A percentile compares a stretch with the other conserved stretches of the same genome.
phyloP scores from a whole-genome alignment of 2,888 invertebrate species.

The Acleris laterana region DNA sequence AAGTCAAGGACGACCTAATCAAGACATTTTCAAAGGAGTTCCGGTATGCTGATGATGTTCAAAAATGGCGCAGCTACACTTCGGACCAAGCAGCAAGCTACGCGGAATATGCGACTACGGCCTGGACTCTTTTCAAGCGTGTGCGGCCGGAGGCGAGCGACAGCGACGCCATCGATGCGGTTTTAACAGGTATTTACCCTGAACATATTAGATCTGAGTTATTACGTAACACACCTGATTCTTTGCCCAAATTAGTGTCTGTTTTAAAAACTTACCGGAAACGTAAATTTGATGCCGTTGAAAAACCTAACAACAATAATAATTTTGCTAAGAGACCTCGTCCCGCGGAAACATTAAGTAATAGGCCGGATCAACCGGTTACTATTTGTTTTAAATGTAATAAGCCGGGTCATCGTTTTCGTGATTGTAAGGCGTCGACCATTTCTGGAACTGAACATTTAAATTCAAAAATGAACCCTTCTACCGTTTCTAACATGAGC shows the following conservation, averaged over 20 bases:
- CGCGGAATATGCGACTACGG: constrained; percentile 39
- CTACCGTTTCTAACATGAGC: background rate
- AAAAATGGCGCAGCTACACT: constrained; percentile 24
- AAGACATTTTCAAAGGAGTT: constrained; percentile 38
- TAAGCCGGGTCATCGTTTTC: constrained; percentile 21
- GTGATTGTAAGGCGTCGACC: constrained; percentile 18
- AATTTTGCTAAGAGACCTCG: background rate
- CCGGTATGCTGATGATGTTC: constrained; percentile 31
- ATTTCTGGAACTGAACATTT: background rate
- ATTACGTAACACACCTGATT: constrained; percentile 30
- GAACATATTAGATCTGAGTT: constrained; percentile 28
- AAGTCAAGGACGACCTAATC: constrained; percentile 38
- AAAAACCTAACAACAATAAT: background rate
- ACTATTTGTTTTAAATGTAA: constrained; percentile 20
- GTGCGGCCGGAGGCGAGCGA: constrained; percentile 22
- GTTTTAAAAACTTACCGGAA: constrained; percentile 25
- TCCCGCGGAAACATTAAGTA: background rate
- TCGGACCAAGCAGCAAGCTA: constrained; percentile 39
- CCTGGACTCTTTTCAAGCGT: constrained; percentile 39
- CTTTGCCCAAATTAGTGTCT: constrained; percentile 25
- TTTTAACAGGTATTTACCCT: constrained; percentile 35
- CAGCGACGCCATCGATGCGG: constrained; percentile 16
- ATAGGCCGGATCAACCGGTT: background rate
- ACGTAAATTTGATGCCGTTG: constrained; percentile 13
- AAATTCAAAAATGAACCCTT: background rate